phyloP scores from a whole-genome alignment of 2,113 vertebrate species.

The Tichodroma muraria region DNA sequence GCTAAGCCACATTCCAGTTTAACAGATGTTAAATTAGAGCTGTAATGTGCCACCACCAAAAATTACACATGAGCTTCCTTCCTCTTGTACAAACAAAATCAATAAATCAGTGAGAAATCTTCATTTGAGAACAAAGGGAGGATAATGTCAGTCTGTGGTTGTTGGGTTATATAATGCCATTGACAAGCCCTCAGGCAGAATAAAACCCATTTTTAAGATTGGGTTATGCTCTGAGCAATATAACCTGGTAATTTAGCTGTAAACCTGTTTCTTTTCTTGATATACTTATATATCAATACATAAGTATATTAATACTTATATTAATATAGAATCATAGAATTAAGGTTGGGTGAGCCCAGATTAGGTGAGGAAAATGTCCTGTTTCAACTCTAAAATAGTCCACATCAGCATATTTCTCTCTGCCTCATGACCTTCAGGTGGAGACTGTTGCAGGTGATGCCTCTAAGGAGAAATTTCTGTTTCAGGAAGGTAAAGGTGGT shows the following conservation, averaged over 20 bases:
- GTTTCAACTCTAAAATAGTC: not conserved
- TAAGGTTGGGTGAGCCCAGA: not conserved
- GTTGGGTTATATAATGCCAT: not conserved
- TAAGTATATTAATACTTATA: too few relatives aligned
- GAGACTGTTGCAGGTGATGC: not conserved
- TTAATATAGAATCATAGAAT: not conserved
- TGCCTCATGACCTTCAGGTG: not conserved
- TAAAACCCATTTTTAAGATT: not conserved
- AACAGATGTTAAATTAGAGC: not conserved
- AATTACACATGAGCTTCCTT: not conserved
- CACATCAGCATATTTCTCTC: not conserved
- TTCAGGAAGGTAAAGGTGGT: not conserved
- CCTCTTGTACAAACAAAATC: not conserved
- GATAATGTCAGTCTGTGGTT: not conserved
- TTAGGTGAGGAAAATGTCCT: not conserved
- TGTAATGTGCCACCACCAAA: not conserved
- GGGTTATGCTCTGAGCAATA: not conserved
- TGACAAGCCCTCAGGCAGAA: not conserved
- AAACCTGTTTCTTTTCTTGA: not conserved
- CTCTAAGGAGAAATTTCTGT: not conserved
- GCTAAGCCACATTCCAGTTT: not conserved
- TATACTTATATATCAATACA: too few relatives aligned
- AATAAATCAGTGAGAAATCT: not conserved
- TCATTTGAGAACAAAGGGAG: not conserved
- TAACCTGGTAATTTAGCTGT: not conserved